Evolutionary conservation across 2,888 invertebrate species (phyloP).

Genomic region (Chrysolina oricalcia): DNA sequence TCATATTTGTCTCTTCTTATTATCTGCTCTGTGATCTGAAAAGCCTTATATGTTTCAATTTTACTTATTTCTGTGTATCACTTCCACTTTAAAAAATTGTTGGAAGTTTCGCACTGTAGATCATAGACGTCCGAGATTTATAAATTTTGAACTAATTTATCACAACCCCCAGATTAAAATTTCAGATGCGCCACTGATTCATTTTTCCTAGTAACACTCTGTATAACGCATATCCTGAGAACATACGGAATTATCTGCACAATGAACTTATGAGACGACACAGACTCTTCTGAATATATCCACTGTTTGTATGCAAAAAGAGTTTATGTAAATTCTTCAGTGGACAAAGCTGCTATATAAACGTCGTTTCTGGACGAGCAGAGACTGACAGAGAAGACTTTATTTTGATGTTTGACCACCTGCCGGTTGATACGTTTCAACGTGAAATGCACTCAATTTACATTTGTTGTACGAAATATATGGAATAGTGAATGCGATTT

Average conservation of each 20-base stretch:
- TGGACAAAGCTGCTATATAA: conserved; percentile 51
- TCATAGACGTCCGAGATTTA: no score
- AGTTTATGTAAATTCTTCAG: conserved; percentile 51
- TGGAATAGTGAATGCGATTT: conserved; percentile 59
- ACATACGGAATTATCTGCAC: background rate
- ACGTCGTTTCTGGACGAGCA: conserved; percentile 50
- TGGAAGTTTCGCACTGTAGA: no score
- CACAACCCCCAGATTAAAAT: no score
- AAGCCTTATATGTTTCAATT: no score
- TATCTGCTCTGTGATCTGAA: no score
- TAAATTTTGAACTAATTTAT: no score
- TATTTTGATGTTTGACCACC: conserved; percentile 64
- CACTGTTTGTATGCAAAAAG: conserved; percentile 55
- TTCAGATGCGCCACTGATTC: no score
- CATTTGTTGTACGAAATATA: conserved; percentile 59
- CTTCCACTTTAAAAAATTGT: no score
- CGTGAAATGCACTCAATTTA: conserved; percentile 53
- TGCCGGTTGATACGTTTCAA: conserved; percentile 50
- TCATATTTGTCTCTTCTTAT: no score
- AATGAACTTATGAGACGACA: background rate
- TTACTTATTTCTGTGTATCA: no score
- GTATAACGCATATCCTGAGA: background rate
- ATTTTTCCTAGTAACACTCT: background rate
- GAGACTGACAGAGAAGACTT: conserved; percentile 61
- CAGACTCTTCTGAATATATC: conserved; percentile 43